These are phyloP conservation scores for Apomyelois bistriatella DNA, from an alignment of 2,888 invertebrate species.

Conservation along the genomic window DNA sequence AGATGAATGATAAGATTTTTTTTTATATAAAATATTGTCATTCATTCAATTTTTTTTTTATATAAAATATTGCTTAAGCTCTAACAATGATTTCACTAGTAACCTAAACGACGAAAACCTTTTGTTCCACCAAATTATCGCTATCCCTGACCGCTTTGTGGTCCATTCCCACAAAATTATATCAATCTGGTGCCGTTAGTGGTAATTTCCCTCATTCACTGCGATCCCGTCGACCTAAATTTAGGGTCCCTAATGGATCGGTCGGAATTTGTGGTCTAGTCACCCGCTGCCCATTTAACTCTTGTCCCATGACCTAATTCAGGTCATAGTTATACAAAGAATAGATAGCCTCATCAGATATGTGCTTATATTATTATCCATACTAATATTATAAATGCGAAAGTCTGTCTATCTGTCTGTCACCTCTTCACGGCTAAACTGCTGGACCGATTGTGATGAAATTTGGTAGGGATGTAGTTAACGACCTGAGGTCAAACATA, in stretches of 20 bases:
- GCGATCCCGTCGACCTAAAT: slow-evolving; percentile 40
- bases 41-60: no score
- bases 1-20: no score
- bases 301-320: slow-evolving; percentile 2
- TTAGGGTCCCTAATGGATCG: slow-evolving; percentile 39
- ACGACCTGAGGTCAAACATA: no score
- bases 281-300: slow-evolving; percentile 11
- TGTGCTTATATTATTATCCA: no score
- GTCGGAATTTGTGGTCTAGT: slow-evolving; percentile 23
- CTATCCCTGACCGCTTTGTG: slow-evolving; percentile 2
- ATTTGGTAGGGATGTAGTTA: no score
- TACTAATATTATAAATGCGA: no score
- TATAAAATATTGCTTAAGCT: no score
- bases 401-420: no score
- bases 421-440: no score
- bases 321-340: not conserved
- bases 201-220: slow-evolving; percentile 23
- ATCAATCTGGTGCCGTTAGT: slow-evolving; percentile 16
- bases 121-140: slow-evolving; percentile 3
- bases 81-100: not conserved
- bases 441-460: no score
- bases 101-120: not conserved
- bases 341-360: no score
- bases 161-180: slow-evolving; percentile 10
- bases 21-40: no score